Conservation (phyloP, 1,140 invertebrate genomes). For the Paralvinella palmiformis region DNA sequence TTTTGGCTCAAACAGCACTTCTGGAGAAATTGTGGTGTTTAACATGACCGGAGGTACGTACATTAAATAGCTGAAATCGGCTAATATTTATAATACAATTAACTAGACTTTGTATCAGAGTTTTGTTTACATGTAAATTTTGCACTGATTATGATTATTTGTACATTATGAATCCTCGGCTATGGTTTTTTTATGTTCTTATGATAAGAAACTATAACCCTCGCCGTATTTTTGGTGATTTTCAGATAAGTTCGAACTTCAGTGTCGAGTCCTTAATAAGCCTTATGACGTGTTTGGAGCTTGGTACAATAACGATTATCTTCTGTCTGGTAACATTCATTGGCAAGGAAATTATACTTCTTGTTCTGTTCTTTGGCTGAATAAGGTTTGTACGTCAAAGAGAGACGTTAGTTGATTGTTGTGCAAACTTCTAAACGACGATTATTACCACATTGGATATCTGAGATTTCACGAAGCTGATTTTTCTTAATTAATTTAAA, state of each 20-base stretch:
- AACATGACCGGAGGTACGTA: slow-evolving; percentile 56
- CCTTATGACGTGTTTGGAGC: slow-evolving; percentile 85
- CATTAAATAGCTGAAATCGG: background rate
- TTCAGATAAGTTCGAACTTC: slow-evolving; percentile 64
- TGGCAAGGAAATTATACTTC: slow-evolving; percentile 76
- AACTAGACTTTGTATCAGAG: too few relatives aligned
- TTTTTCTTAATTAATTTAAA: too few relatives aligned
- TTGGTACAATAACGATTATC: slow-evolving; percentile 78
- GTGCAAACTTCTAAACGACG: too few relatives aligned
- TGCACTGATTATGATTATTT: too few relatives aligned
- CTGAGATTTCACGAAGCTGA: too few relatives aligned
- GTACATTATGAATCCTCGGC: too few relatives aligned
- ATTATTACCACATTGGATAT: too few relatives aligned
- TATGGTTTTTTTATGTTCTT: background rate
- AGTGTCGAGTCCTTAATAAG: slow-evolving; percentile 76
- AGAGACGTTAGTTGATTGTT: too few relatives aligned
- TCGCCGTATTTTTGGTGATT: slow-evolving; percentile 17
- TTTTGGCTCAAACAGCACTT: slow-evolving; percentile 70
- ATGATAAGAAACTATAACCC: background rate
- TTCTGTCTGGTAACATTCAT: slow-evolving; percentile 72
- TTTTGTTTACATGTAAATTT: background rate
- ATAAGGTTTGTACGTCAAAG: slow-evolving; percentile 60
- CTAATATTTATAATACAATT: too few relatives aligned
- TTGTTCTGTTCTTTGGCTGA: slow-evolving; percentile 73
- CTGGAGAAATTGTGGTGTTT: slow-evolving; percentile 84